phyloP scores from a whole-genome alignment of 2,888 invertebrate genomes.

The Lysandra coridon region DNA sequence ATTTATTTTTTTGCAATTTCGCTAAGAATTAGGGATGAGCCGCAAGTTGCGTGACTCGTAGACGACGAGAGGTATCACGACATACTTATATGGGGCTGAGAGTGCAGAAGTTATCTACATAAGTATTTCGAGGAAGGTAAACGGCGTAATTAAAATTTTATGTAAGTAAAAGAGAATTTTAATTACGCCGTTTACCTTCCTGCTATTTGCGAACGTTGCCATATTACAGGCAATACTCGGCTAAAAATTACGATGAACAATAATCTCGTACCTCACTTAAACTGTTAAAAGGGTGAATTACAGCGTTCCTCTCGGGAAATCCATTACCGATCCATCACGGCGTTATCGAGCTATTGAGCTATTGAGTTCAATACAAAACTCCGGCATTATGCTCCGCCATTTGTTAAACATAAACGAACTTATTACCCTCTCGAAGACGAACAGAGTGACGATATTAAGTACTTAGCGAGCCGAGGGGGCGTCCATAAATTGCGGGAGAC shows the following conservation, averaged over 20 bases:
- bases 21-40: not conserved
- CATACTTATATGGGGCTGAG: not conserved
- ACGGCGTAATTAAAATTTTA: no score
- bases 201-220: not conserved
- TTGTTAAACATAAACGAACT: constrained; percentile 7
- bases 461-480: not conserved
- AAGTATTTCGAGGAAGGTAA: no score
- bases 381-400: not conserved
- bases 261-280: constrained; percentile 6
- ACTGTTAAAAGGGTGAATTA: not conserved
- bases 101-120: not conserved
- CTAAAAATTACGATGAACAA: not conserved
- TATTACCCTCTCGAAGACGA: constrained; percentile 16
- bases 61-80: not conserved
- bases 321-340: constrained; percentile 5
- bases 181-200: not conserved
- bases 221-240: not conserved
- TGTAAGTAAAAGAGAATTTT: no score
- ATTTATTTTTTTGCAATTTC: constrained; percentile 24
- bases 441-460: not conserved
- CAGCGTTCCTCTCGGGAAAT: not conserved
- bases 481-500: not conserved
- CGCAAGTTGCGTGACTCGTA: not conserved
- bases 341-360: not conserved
- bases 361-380: constrained; percentile 4